Conservation (phyloP, 1,140 invertebrate genomes). For the Scaptomyza graminum region DNA sequence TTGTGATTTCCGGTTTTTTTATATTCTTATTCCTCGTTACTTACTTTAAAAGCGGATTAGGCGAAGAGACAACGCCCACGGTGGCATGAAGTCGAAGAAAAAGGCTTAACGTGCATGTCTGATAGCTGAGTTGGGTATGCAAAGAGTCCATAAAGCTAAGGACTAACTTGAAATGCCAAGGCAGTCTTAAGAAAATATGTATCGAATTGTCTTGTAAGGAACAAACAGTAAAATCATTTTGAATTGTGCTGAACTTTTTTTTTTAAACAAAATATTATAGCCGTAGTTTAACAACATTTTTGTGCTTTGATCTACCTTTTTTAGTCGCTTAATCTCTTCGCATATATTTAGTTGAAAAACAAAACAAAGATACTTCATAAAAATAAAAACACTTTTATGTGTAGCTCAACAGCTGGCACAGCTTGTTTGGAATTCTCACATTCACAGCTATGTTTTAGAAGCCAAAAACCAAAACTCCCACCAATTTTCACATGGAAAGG, state of each 20-base stretch:
- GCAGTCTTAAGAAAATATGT: constrained; percentile 20
- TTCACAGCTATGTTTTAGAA: constrained; percentile 46
- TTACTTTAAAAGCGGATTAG: constrained; percentile 80
- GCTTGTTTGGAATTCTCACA: constrained; percentile 76
- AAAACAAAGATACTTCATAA: neutral
- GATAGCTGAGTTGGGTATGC: constrained; percentile 53
- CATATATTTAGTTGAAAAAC: neutral
- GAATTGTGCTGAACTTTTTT: too few species aligned
- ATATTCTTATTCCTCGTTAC: constrained; percentile 43
- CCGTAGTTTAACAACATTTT: neutral
- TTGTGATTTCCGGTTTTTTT: constrained; percentile 78
- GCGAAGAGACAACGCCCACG: constrained; percentile 75
- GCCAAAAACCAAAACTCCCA: constrained; percentile 21
- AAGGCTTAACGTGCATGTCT: constrained; percentile 54
- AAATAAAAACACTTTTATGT: neutral
- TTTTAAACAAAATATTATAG: neutral
- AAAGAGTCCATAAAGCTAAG: constrained; percentile 16
- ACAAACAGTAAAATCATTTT: too few species aligned
- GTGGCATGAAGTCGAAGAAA: constrained; percentile 48
- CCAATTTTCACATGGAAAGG: constrained; percentile 11
- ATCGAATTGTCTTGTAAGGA: too few species aligned
- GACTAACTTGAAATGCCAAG: constrained; percentile 8
- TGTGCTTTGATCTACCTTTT: constrained; percentile 18
- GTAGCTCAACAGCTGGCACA: constrained; percentile 54
- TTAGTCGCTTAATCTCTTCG: neutral